These are phyloP conservation scores for Cisticola juncidis DNA, from an alignment of 2,113 vertebrate genomes.

Conservation along the genomic window DNA sequence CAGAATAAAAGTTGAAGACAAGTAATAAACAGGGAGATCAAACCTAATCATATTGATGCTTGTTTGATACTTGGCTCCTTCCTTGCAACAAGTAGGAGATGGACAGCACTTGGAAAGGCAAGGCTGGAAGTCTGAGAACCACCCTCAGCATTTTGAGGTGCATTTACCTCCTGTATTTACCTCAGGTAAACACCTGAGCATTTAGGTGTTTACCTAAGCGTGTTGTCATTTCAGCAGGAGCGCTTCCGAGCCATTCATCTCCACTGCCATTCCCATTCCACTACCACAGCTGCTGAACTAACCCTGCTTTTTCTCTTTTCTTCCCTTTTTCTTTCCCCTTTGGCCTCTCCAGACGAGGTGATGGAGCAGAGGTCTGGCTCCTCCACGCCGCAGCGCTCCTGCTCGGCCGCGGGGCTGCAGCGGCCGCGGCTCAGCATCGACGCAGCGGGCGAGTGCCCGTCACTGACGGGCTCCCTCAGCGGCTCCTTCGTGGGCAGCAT, in stretches of 20 bases:
- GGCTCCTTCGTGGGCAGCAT: conserved; percentile 84
- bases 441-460: conserved; percentile 74
- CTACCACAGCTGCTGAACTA: not conserved
- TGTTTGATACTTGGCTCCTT: too few relatives aligned
- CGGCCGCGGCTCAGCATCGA: conserved; percentile 92
- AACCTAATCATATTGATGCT: too few relatives aligned
- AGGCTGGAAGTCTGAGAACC: not conserved
- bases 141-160: not conserved
- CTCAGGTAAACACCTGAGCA: too few relatives aligned
- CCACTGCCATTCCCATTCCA: not conserved
- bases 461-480: conserved; percentile 83
- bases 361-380: conserved; percentile 91
- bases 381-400: conserved; percentile 92
- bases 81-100: not conserved
- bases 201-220: accelerated
- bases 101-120: accelerated
- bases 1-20: too few relatives aligned
- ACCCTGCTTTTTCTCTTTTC: not conserved
- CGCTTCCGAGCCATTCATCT: not conserved
- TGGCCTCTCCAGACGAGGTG: conserved; percentile 81
- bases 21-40: too few relatives aligned
- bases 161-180: too few relatives aligned
- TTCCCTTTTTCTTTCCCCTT: not conserved
- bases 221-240: not conserved
- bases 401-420: conserved; percentile 86